Evolutionary conservation across 92 coral and sea anemone genomes (phyloP).

Genomic region (Paramuricea clavata): DNA sequence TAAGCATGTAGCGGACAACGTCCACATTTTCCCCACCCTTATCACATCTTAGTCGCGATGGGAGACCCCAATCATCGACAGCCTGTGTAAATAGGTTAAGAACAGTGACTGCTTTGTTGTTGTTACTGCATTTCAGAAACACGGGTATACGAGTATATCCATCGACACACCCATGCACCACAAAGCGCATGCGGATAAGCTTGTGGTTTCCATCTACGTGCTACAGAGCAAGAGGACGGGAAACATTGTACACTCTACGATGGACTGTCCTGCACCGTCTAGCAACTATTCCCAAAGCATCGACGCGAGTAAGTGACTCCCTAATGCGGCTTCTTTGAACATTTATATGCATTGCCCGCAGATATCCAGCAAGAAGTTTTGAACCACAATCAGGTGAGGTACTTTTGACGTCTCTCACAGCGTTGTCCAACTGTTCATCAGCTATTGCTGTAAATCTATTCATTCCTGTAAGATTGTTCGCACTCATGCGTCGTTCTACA

Average conservation of each 20-base stretch:
- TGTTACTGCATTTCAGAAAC: conserved; percentile 24
- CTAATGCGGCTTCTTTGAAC: conserved; percentile 52
- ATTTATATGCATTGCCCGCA: conserved; percentile 39
- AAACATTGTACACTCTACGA: conserved; percentile 46
- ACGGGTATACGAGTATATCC: conserved; percentile 47
- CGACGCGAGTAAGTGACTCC: conserved; percentile 47
- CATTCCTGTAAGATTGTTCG: too few relatives aligned
- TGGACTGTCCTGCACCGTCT: conserved; percentile 42
- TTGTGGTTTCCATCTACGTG: conserved; percentile 68
- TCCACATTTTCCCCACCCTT: conserved; percentile 43
- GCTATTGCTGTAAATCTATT: conserved; percentile 46
- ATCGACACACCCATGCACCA: too few relatives aligned
- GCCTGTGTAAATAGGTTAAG: conserved; percentile 28
- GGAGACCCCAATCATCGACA: too few relatives aligned
- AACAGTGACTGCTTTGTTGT: conserved; percentile 36
- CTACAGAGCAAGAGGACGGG: conserved; percentile 34
- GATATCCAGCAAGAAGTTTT: conserved; percentile 53
- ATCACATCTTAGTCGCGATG: conserved; percentile 46
- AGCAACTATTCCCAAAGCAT: conserved; percentile 42
- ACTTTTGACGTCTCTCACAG: conserved; percentile 39
- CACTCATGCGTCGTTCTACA: conserved; percentile 49
- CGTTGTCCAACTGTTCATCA: conserved; percentile 44
- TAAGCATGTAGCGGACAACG: conserved; percentile 34
- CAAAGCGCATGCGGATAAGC: conserved; percentile 34
- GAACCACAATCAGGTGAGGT: conserved; percentile 53